Conservation (phyloP, 2,888 invertebrate species). For the Hoplodrina blanda region DNA sequence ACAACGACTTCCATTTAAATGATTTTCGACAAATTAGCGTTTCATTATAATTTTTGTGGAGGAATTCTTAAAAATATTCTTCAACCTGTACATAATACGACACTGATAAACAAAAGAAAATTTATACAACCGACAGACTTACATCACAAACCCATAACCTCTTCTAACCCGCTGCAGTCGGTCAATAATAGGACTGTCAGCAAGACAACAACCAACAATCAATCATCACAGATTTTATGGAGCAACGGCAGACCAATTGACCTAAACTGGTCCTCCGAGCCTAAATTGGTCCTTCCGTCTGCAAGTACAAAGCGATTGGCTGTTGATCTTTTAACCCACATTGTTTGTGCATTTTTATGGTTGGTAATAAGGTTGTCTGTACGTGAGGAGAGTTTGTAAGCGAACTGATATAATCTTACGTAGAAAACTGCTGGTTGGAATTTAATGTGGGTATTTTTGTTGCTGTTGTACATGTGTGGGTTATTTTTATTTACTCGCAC, state of each 20-base stretch:
- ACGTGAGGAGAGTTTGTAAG: conserved; percentile 48
- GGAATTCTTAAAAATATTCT: no score
- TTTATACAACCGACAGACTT: conserved; percentile 1
- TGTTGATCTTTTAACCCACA: conserved; percentile 83
- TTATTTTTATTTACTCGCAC: background rate
- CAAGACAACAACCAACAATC: conserved; percentile 43
- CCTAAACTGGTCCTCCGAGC: conserved; percentile 71
- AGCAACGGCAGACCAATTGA: conserved; percentile 72
- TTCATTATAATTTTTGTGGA: background rate
- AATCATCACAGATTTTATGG: conserved; percentile 59
- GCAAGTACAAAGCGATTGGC: conserved; percentile 69
- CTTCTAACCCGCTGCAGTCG: conserved; percentile 6
- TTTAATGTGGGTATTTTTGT: conserved; percentile 36
- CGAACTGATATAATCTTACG: conserved; percentile 42
- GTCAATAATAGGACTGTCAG: conserved; percentile 37
- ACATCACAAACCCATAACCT: conserved; percentile 9
- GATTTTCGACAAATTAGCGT: background rate
- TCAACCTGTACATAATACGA: no score
- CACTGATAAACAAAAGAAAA: background rate
- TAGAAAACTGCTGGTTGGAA: conserved; percentile 31
- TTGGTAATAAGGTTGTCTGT: conserved; percentile 28
- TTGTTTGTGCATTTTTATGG: conserved; percentile 59
- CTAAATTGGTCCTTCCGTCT: conserved; percentile 80
- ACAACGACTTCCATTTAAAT: conserved; percentile 25
- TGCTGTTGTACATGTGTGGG: background rate